A percentile compares a stretch with the other conserved stretches of the same genome.
Evolutionary conservation across 2,113 vertebrate species (phyloP).

Genomic region (Eurypyga helias): DNA sequence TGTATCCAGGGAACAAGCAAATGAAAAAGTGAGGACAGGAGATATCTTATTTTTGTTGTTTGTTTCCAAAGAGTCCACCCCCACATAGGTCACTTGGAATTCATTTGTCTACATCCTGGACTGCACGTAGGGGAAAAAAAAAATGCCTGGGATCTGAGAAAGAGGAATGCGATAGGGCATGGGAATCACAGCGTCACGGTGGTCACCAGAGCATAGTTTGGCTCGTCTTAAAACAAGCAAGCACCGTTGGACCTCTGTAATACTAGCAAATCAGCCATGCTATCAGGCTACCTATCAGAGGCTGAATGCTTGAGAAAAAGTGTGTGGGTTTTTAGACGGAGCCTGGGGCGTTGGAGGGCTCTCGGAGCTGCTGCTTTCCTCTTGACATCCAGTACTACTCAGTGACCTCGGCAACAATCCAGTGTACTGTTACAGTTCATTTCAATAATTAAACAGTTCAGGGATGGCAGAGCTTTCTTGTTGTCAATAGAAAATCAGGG

Average conservation of each 20-base stretch:
- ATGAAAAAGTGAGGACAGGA: conserved; percentile 87
- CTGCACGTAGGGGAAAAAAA: conserved; percentile 79
- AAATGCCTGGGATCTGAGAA: conserved; percentile 87
- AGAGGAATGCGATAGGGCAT: conserved; percentile 94
- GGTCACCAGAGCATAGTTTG: conserved; percentile 89
- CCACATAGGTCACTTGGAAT: conserved; percentile 92
- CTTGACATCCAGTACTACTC: conserved; percentile 77
- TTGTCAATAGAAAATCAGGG: conserved; percentile 76
- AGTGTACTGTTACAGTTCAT: conserved; percentile 85
- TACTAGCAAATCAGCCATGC: conserved; percentile 70
- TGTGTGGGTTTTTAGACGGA: conserved; percentile 79
- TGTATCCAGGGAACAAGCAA: conserved; percentile 82
- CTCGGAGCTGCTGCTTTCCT: conserved; percentile 72
- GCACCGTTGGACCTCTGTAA: conserved; percentile 74
- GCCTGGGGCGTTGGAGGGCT: conserved; percentile 83
- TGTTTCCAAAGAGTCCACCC: conserved; percentile 86
- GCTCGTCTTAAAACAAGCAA: conserved; percentile 88
- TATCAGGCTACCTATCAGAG: conserved; percentile 82
- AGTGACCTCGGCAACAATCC: conserved; percentile 81
- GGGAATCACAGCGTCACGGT: conserved; percentile 90
- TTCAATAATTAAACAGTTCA: conserved; percentile 87
- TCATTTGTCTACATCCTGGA: conserved; percentile 93
- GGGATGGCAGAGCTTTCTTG: conserved; percentile 81
- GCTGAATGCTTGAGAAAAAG: conserved; percentile 80
- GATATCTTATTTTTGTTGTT: conserved; percentile 80